Conservation (phyloP, 2,797 vertebrate species). For the Syngnathus acus region DNA sequence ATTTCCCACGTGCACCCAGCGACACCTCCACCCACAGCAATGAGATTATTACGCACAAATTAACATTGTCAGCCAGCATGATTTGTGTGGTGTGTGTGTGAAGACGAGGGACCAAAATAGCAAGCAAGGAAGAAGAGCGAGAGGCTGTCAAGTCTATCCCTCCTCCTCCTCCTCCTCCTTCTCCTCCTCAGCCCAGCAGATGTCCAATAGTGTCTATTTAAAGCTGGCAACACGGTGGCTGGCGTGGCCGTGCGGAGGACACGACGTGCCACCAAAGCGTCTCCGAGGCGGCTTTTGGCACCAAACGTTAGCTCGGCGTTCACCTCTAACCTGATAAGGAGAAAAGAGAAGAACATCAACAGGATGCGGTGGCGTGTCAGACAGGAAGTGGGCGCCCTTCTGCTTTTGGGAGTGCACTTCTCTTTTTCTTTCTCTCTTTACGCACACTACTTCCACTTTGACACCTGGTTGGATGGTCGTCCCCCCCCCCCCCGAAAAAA, state of each 20-base stretch:
- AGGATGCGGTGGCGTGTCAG: conserved; percentile 67
- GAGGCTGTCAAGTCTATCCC: conserved; percentile 51
- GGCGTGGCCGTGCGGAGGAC: conserved; percentile 16
- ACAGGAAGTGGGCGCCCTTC: conserved; percentile 57
- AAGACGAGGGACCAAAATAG: conserved; percentile 47
- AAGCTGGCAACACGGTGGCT: conserved; percentile 25
- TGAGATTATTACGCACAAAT: conserved; percentile 34
- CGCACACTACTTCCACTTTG: neutral
- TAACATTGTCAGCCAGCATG: conserved; percentile 11
- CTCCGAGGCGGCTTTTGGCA: neutral
- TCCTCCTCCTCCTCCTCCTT: conserved; percentile 47
- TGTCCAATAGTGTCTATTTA: conserved; percentile 65
- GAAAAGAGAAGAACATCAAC: conserved; percentile 47
- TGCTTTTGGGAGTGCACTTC: neutral
- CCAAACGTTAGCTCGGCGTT: neutral
- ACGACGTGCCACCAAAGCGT: neutral
- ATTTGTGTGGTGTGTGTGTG: conserved; percentile 4
- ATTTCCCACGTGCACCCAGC: conserved; percentile 3
- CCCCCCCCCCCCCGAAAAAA: no score
- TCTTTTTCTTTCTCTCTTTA: neutral
- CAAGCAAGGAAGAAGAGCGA: conserved; percentile 48
- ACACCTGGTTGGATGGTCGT: neutral
- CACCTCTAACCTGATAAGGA: neutral
- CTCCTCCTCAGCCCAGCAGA: conserved; percentile 59
- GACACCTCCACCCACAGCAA: conserved; percentile 13